Base-by-base conservation (phyloP, 2,797 vertebrate species). In the Coluber constrictor region DNA sequence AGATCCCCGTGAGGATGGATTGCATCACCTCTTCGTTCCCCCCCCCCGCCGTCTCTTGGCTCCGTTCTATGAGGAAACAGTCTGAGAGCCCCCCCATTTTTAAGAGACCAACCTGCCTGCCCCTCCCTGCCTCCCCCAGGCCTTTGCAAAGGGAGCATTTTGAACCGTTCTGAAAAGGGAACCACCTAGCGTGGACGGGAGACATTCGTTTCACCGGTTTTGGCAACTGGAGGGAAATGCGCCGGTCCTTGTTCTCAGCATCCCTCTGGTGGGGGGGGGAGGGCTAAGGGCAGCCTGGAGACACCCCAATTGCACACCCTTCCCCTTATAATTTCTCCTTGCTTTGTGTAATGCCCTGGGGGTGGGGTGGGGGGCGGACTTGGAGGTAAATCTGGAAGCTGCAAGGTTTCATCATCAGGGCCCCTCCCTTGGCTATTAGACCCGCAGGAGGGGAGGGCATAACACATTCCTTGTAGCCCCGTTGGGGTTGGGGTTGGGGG, bases 111-210 rank as follows among this genome's bases (percentile, higher is more conserved):
- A n/a, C 63, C 10, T n/a, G 29, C 15, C 6, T 18, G 15, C n/a
- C 15, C n/a, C n/a, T 74, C 66, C n/a, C 66, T 37, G 70, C 70
- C 70, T 16, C 66, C 66, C 5, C 66, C 13, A 8, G 66, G 66
- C 15, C 66, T 74, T 74, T 37, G 70, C n/a, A 74, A 74, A 70
- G 2, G 4, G 1, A 3, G 7, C 66, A 37, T 74, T 74, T 18
- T 18, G 6, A 16, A 32, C 18, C 15, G 66, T 15, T 74, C 32
- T 10, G 32, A 20, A 79, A 79, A 74, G 66, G n/a, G 66, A 32
- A 18, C 15, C 1, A 20, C 1, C 16, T 16, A 12, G 13, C 5
- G 2, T 16, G 5, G n/a, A 74, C 0, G 7, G 70, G 32, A 5
- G 6, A 10, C 16, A 74, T 37, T 32, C 2, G 3, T 79, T 79